Percentiles rank a stretch among this genome's conserved stretches.
Conservation (phyloP, 2,113 vertebrate genomes). For the Xenus cinereus region DNA sequence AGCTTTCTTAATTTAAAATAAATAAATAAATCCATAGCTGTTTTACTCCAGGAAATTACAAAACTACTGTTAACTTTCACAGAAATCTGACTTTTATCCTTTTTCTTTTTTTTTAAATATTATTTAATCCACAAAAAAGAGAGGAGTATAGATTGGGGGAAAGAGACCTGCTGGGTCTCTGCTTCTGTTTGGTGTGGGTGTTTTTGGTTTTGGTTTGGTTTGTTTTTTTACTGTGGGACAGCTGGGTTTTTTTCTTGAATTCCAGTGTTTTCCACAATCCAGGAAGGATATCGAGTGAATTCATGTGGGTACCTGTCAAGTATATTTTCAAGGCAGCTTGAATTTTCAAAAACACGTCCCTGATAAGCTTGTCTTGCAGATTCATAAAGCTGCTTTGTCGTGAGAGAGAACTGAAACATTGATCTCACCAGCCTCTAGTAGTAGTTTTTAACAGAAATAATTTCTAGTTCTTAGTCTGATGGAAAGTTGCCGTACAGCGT, state of each 20-base stretch:
- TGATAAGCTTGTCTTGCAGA: not conserved
- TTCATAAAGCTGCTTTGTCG: not conserved
- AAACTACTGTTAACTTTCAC: not conserved
- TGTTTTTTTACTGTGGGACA: not conserved
- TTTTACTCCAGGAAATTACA: not conserved
- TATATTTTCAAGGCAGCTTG: not conserved
- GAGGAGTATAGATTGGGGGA: not conserved
- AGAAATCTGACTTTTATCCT: not conserved
- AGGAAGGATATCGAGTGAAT: not conserved
- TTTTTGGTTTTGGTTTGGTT: not conserved
- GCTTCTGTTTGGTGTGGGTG: not conserved
- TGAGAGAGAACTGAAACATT: not conserved
- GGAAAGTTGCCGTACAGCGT: not conserved
- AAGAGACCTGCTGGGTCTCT: not conserved
- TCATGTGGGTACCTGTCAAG: fast-evolving
- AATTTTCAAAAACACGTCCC: not conserved
- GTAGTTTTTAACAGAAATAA: not conserved
- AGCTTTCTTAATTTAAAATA: not conserved
- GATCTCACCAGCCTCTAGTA: not conserved
- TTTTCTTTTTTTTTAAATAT: not conserved
- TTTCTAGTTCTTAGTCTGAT: not conserved
- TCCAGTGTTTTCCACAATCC: not conserved
- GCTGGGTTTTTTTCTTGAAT: not conserved
- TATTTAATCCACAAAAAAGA: not conserved
- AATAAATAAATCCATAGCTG: not conserved